These are phyloP conservation scores for Trachelipus rathkii DNA, from an alignment of 1,140 invertebrate genomes.

Conservation along the genomic window DNA sequence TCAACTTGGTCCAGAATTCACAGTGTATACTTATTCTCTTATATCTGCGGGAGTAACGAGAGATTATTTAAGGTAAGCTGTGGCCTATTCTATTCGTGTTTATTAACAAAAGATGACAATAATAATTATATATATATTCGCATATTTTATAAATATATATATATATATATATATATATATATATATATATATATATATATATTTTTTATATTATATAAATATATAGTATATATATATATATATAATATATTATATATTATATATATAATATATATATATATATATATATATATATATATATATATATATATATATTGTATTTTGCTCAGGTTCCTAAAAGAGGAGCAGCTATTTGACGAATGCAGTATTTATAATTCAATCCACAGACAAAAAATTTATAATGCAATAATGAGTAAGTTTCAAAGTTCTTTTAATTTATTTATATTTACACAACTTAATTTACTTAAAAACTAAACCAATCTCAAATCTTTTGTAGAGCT, in stretches of 20 bases:
- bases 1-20: slow-evolving; percentile 81
- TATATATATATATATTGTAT: background rate
- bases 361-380: slow-evolving; percentile 26
- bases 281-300: slow-evolving; percentile 8
- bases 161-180: slow-evolving; percentile 11
- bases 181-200: too few relatives aligned
- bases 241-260: background rate
- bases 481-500: too few relatives aligned
- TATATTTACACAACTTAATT: too few relatives aligned
- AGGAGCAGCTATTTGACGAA: slow-evolving; percentile 23
- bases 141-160: background rate
- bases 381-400: slow-evolving; percentile 17
- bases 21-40: slow-evolving; percentile 96
- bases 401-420: slow-evolving; percentile 26
- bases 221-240: slow-evolving; percentile 13
- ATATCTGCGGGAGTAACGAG: slow-evolving; percentile 90
- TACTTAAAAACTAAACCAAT: too few relatives aligned
- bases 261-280: background rate
- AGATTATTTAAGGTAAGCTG: slow-evolving; percentile 61
- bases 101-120: too few relatives aligned
- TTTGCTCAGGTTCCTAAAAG: slow-evolving; percentile 18
- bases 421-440: too few relatives aligned
- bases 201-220: background rate
- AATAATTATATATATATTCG: background rate
- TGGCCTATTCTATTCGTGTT: background rate